These are phyloP conservation scores for Trachurus trachurus DNA, from an alignment of 2,797 vertebrate species.

Conservation along the genomic window DNA sequence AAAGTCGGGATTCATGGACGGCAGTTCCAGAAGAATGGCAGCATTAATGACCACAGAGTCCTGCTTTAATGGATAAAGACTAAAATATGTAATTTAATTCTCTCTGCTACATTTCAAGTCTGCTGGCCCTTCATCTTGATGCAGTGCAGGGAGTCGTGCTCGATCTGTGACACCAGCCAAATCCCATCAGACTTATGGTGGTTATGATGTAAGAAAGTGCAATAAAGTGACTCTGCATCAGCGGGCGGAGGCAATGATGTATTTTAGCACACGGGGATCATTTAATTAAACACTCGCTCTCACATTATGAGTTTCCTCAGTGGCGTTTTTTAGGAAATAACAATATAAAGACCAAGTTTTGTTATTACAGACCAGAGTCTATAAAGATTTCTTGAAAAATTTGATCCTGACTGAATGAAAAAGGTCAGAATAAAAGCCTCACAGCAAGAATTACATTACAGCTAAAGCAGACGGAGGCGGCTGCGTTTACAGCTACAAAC, in stretches of 20 bases:
- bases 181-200: conserved; percentile 28
- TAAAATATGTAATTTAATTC: conserved; percentile 54
- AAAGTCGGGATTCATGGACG: conserved; percentile 30
- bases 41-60: conserved; percentile 39
- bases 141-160: conserved; percentile 23
- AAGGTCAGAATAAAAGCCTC: not conserved
- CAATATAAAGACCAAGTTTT: not conserved
- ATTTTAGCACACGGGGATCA: conserved; percentile 12
- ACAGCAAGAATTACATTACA: not conserved
- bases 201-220: conserved; percentile 37
- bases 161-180: conserved; percentile 27
- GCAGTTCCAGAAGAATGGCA: conserved; percentile 27
- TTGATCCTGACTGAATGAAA: not conserved
- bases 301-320: not conserved
- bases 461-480: not conserved
- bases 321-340: conserved; percentile 9
- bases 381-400: not conserved
- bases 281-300: conserved; percentile 17
- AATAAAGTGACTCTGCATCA: conserved; percentile 24
- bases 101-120: conserved; percentile 46
- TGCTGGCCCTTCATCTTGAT: conserved; percentile 27
- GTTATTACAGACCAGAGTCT: not conserved
- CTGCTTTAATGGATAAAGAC: conserved; percentile 32
- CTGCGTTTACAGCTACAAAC: not conserved
- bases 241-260: conserved; percentile 16